A percentile compares a stretch with the other conserved stretches of the same genome.
Conservation (phyloP, 2,888 invertebrate species). For the Piscicola geometra region DNA sequence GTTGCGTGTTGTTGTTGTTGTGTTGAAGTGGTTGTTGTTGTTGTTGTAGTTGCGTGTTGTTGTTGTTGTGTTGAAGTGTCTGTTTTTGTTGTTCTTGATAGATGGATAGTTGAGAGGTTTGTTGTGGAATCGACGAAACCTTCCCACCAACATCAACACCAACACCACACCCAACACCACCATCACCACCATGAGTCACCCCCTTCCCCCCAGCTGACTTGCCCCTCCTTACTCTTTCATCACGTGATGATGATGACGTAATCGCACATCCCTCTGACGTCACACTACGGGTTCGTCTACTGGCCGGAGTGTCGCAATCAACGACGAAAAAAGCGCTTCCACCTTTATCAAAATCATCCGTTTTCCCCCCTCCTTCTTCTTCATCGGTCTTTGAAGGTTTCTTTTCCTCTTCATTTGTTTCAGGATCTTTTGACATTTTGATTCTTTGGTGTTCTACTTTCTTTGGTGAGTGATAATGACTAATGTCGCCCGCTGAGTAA, state of each 20-base stretch:
- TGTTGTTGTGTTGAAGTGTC: too few relatives aligned
- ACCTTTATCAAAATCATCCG: background rate
- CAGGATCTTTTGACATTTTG: too few relatives aligned
- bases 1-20: too few relatives aligned
- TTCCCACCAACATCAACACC: background rate
- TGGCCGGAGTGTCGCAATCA: slow-evolving; percentile 28
- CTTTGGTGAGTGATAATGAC: too few relatives aligned
- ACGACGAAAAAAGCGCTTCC: slow-evolving; percentile 25
- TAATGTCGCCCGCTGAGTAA: too few relatives aligned
- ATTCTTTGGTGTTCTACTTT: too few relatives aligned
- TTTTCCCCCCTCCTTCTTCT: background rate
- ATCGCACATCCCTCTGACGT: slow-evolving; percentile 6
- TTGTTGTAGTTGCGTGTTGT: too few relatives aligned
- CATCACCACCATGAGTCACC: too few relatives aligned
- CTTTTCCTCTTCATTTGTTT: background rate
- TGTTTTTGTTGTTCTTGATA: background rate
- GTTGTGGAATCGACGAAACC: background rate
- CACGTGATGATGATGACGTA: background rate
- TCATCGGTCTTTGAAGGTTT: background rate
- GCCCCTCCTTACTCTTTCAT: slow-evolving; percentile 6
- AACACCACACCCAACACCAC: background rate
- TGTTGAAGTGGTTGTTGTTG: too few relatives aligned
- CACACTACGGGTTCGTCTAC: background rate
- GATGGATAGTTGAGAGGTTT: background rate
- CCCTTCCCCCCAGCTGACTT: slow-evolving; percentile 29